Evolutionary conservation across 2,797 vertebrate species (phyloP).

Genomic region (Luscinia luscinia): DNA sequence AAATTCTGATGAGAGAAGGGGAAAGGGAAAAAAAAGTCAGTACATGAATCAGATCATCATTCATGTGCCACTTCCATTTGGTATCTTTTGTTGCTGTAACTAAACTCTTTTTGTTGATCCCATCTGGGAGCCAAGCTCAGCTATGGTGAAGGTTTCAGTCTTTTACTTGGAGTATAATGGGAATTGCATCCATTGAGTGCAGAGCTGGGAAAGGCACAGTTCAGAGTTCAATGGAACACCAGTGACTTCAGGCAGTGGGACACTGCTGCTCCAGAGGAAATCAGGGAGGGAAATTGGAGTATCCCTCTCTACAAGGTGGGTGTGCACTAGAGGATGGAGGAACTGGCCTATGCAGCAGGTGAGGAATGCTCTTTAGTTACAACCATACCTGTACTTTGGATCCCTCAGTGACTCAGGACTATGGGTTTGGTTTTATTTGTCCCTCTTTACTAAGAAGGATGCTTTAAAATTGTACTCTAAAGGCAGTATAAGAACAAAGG

Average conservation of each 20-base stretch:
- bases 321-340: neutral
- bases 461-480: neutral
- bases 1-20: constrained; percentile 68
- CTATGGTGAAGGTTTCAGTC: neutral
- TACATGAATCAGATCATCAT: neutral
- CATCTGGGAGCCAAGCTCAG: neutral
- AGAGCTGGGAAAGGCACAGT: neutral
- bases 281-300: neutral
- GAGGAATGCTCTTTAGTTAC: neutral
- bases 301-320: neutral
- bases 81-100: constrained; percentile 37
- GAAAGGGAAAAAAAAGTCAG: neutral
- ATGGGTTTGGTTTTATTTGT: neutral
- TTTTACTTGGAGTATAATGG: neutral
- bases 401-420: neutral
- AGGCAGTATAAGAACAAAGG: neutral
- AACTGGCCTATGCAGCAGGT: neutral
- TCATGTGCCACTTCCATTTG: neutral
- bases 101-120: constrained; percentile 26
- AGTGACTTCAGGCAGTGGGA: neutral
- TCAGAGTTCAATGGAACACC: constrained; percentile 8
- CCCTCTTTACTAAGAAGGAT: neutral
- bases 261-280: neutral
- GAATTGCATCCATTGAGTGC: neutral
- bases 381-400: neutral